These are phyloP conservation scores for Nephrocerus scutellatus DNA, from an alignment of 2,888 invertebrate genomes.

Conservation along the genomic window DNA sequence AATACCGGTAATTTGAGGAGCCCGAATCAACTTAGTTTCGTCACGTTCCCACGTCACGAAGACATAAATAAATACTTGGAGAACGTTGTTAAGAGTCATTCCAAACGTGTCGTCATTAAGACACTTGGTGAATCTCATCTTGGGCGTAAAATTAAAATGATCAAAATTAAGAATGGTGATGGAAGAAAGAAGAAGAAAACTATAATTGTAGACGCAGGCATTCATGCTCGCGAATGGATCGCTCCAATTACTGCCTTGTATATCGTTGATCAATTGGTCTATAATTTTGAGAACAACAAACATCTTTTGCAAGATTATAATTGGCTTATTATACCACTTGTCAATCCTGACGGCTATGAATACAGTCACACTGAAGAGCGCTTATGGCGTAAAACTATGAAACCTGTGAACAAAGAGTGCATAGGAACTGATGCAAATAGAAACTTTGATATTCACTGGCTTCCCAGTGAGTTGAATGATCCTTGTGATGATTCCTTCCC, in stretches of 20 bases:
- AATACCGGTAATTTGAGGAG: background rate
- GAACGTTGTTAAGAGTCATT: slow-evolving; percentile 48
- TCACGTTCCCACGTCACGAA: slow-evolving; percentile 30
- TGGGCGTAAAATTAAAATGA: slow-evolving; percentile 52
- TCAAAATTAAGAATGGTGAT: slow-evolving; percentile 56
- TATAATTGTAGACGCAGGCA: slow-evolving; percentile 53
- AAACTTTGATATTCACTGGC: slow-evolving; percentile 61
- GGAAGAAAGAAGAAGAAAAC: slow-evolving; percentile 45
- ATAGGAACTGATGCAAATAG: slow-evolving; percentile 59
- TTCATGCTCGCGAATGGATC: slow-evolving; percentile 65
- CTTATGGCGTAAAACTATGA: slow-evolving; percentile 57
- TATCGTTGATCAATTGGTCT: slow-evolving; percentile 54
- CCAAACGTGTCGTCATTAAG: slow-evolving; percentile 51
- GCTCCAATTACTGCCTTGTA: slow-evolving; percentile 56
- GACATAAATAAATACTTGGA: slow-evolving; percentile 52
- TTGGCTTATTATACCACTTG: slow-evolving; percentile 59
- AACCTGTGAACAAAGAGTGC: slow-evolving; percentile 31
- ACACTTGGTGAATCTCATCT: slow-evolving; percentile 56
- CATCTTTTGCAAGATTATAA: slow-evolving; percentile 55
- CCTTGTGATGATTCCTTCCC: slow-evolving; percentile 55
- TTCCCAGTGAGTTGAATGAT: slow-evolving; percentile 37
- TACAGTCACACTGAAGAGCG: slow-evolving; percentile 50
- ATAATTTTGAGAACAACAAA: slow-evolving; percentile 44
- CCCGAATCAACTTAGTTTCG: slow-evolving; percentile 35
- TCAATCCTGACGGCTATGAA: slow-evolving; percentile 69